A percentile compares a stretch with the other conserved stretches of the same genome.
Conservation (phyloP, 2,888 invertebrate genomes). For the Pachymerium ferrugineum region DNA sequence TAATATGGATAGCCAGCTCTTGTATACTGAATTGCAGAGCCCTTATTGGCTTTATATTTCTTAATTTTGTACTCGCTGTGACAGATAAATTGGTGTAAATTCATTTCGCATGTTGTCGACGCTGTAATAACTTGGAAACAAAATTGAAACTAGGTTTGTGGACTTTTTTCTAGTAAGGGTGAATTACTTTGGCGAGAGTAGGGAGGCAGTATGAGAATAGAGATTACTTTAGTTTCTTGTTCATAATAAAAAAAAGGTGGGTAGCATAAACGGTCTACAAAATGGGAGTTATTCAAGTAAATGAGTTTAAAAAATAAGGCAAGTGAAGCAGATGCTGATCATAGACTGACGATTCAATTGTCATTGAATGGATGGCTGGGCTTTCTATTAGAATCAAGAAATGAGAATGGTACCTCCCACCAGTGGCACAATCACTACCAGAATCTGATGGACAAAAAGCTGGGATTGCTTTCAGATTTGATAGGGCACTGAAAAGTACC, state of each 20-base stretch:
- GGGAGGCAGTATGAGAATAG: no score
- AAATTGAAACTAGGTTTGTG: no score
- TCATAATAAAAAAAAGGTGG: no score
- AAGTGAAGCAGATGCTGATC: background rate
- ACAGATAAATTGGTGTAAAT: no score
- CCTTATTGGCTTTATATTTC: background rate
- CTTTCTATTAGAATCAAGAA: conserved; percentile 21
- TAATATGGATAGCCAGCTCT: background rate
- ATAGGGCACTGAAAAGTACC: conserved; percentile 3
- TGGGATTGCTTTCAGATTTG: conserved; percentile 11
- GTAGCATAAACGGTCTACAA: no score
- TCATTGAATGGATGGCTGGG: conserved; percentile 17
- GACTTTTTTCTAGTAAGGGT: no score
- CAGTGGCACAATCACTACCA: conserved; percentile 15
- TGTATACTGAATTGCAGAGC: background rate
- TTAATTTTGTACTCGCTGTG: background rate
- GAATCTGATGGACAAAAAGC: conserved; percentile 14
- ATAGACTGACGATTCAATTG: background rate
- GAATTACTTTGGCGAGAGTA: background rate
- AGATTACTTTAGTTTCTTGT: no score
- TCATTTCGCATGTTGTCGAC: no score
- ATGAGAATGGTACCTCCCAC: conserved; percentile 7
- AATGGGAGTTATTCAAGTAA: background rate
- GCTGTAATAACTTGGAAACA: no score
- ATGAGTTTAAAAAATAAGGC: background rate